Evolutionary conservation across 2,888 invertebrate species (phyloP), one percentile per base, ranked within the genome.

Genomic region (Lagria hirta): DNA sequence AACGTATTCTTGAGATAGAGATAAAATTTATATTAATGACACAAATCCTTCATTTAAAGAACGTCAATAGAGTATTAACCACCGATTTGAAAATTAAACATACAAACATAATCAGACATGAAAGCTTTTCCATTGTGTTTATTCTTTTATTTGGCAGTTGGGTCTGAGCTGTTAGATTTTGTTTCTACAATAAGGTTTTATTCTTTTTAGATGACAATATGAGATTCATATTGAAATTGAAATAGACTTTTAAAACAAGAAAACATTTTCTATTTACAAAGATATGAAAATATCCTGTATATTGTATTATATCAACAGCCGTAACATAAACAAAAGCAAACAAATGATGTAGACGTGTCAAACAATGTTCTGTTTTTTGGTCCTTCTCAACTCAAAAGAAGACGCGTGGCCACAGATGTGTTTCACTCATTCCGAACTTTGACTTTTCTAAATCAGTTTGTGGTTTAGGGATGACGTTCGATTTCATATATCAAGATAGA

Each of bases 381-480:
- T 59, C 61, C 13, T 60, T 47, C 40, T 38, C 20, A 36, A 37
- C 34, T 42, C n/a, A n/a, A 52, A 54, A 55, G 53, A 55, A 54
- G 57, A 57, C 55, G 61, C 52, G 49, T 60, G 64, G 64, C 50
- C 61, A 55, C 64, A 64, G 61, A 61, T 63, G 61, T 54, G 58
- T 51, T 55, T 58, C 51, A 60, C 61, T 62, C 63, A 64, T 62
- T 60, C 58, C 56, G 58, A 65, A 64, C 61, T 64, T 62, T 62
- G 59, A 61, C 62, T 63, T 65, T 63, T 60, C 61, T 54, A 61
- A 64, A 65, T 63, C 63, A 60, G 61, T 61, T 58, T 55, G 54
- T 48, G 50, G 49, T 54, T 51, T 57, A 42, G 32, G 45, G 37
- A 38, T 42, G 43, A 44, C 33, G 41, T 48, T 43, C 46, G 49